These are phyloP conservation scores for Ganaspis sp. DNA, from an alignment of 1,140 invertebrate genomes.

Conservation along the genomic window DNA sequence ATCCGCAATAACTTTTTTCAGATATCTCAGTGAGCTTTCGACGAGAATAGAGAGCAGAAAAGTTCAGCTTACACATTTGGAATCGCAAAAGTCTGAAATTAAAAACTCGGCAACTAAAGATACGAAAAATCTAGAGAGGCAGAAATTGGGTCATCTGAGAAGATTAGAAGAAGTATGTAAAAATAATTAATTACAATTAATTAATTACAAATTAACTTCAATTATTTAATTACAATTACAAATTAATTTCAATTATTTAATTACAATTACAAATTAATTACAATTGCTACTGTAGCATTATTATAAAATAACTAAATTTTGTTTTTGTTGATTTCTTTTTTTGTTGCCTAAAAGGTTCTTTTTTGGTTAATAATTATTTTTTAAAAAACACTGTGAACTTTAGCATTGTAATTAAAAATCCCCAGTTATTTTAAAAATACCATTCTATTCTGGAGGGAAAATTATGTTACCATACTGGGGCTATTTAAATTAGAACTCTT, in stretches of 20 bases:
- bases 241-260: too few relatives aligned
- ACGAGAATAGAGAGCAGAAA: conserved; percentile 81
- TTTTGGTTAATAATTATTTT: too few relatives aligned
- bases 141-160: conserved; percentile 79
- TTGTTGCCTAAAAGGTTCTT: too few relatives aligned
- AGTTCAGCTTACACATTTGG: conserved; percentile 80
- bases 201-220: neutral
- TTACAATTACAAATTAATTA: too few relatives aligned
- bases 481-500: conserved; percentile 11
- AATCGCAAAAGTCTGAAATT: conserved; percentile 81
- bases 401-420: too few relatives aligned
- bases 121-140: conserved; percentile 80
- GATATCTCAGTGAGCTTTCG: conserved; percentile 80
- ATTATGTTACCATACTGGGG: neutral
- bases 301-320: too few relatives aligned
- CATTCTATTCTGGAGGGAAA: too few relatives aligned
- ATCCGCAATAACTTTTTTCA: conserved; percentile 44
- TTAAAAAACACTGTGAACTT: too few relatives aligned
- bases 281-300: too few relatives aligned
- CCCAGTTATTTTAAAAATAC: too few relatives aligned
- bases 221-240: too few relatives aligned
- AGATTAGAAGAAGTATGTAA: conserved; percentile 79
- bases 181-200: neutral
- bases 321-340: too few relatives aligned
- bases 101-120: conserved; percentile 80